These are phyloP conservation scores for Cheirogaleus major DNA, from an alignment of 2,797 vertebrate species.

Conservation along the genomic window DNA sequence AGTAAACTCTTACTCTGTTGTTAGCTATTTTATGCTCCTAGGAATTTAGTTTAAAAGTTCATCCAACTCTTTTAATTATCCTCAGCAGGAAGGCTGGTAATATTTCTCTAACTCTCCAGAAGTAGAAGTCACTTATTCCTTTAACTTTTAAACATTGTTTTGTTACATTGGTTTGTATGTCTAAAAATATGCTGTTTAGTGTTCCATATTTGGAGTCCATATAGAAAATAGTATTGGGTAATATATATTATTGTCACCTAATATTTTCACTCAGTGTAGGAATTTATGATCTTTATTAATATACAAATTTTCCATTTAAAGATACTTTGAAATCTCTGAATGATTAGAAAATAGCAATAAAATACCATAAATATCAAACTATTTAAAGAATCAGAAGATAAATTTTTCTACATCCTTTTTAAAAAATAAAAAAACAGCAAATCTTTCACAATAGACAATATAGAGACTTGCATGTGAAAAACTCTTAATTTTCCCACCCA, in stretches of 20 bases:
- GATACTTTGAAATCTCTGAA: not conserved
- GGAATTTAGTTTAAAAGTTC: not conserved
- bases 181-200: not conserved
- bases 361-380: not conserved
- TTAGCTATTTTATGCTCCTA: not conserved
- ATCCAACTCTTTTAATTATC: not conserved
- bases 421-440: not conserved
- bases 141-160: constrained; percentile 13
- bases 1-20: not conserved
- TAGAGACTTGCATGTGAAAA: not conserved
- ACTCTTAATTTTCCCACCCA: not conserved
- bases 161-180: not conserved
- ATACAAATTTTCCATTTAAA: not conserved
- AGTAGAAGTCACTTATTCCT: not conserved
- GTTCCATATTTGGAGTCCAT: not conserved
- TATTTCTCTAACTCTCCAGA: not conserved
- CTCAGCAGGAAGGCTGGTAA: not conserved
- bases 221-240: not conserved
- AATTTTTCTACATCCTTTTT: not conserved
- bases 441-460: not conserved
- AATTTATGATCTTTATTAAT: not conserved
- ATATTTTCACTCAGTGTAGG: not conserved
- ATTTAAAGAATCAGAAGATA: not conserved
- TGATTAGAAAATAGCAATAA: not conserved
- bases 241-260: not conserved